phyloP scores from a whole-genome alignment of 2,888 invertebrate genomes.

The Diadromus collaris region DNA sequence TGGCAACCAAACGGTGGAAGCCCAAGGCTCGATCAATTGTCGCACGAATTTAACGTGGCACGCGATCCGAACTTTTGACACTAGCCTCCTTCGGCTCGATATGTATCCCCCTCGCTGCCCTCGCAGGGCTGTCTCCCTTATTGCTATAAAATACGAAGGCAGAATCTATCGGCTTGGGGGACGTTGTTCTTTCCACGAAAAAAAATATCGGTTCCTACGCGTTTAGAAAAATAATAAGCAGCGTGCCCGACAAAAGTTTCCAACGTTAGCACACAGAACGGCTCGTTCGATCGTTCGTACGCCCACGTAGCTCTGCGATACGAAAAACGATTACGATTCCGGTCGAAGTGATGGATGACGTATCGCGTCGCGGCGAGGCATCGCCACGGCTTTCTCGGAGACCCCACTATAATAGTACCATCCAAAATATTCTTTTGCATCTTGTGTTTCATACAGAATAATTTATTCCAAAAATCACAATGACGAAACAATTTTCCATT shows the following conservation, averaged over 20 bases:
- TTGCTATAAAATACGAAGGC: conserved; percentile 17
- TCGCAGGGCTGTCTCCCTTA: not conserved
- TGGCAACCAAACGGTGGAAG: not conserved
- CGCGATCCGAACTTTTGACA: conserved; percentile 66
- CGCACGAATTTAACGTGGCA: conserved; percentile 67
- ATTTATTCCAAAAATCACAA: not conserved
- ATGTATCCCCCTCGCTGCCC: conserved; percentile 15
- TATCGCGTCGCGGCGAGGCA: not conserved
- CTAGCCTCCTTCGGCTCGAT: conserved; percentile 50
- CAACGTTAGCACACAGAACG: conserved; percentile 33
- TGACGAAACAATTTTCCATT: not conserved
- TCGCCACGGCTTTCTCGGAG: not conserved
- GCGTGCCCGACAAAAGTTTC: conserved; percentile 45
- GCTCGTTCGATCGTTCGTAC: conserved; percentile 38
- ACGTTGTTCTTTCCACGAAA: conserved; percentile 33
- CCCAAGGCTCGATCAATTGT: conserved; percentile 54
- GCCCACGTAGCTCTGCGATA: not conserved
- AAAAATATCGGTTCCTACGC: conserved; percentile 45
- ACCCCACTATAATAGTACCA: not conserved
- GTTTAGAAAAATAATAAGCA: conserved; percentile 48
- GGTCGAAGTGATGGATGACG: not conserved
- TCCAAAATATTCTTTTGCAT: no score
- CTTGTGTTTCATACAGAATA: not conserved
- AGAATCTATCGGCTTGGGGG: conserved; percentile 34
- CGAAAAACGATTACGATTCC: conserved; percentile 1